Percentiles rank a stretch among this genome's conserved stretches.
These are phyloP conservation scores for Cylas formicarius DNA, from an alignment of 1,140 invertebrate genomes.

Conservation along the genomic window DNA sequence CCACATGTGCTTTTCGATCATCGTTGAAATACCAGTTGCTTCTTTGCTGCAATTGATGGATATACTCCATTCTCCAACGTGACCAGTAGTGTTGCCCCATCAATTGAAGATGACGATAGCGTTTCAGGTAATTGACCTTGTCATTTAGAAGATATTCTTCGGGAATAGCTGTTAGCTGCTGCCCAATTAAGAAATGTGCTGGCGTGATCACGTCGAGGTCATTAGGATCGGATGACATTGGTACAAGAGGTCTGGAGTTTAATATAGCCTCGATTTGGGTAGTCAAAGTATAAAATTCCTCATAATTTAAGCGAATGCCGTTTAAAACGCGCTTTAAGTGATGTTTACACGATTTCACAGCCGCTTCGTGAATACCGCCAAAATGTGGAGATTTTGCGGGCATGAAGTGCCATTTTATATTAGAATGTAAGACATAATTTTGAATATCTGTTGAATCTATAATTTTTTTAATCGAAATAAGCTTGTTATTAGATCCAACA, in stretches of 20 bases:
- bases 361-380: conserved; percentile 39
- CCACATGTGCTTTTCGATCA: conserved; percentile 1
- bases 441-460: not conserved
- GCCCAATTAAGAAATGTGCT: conserved; percentile 34
- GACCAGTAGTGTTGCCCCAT: conserved; percentile 27
- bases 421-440: not conserved
- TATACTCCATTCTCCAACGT: conserved; percentile 29
- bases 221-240: conserved; percentile 25
- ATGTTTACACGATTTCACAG: conserved; percentile 29
- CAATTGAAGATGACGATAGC: conserved; percentile 29
- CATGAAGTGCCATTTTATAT: conserved; percentile 39
- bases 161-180: conserved; percentile 34
- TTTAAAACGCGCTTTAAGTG: conserved; percentile 27
- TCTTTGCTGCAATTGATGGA: conserved; percentile 24
- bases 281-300: conserved; percentile 32
- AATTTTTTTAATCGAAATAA: conserved; percentile 5
- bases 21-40: conserved; percentile 19
- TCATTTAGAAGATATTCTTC: conserved; percentile 25
- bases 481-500: conserved; percentile 8
- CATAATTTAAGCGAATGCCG: conserved; percentile 28
- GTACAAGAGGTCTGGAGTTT: conserved; percentile 27
- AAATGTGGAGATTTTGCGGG: conserved; percentile 31
- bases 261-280: conserved; percentile 32
- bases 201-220: conserved; percentile 33
- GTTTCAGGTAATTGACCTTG: conserved; percentile 16